Percentiles rank a stretch among this genome's conserved stretches.
These are phyloP conservation scores for Athrips mouffetella DNA, from an alignment of 2,888 invertebrate species.

Conservation along the genomic window DNA sequence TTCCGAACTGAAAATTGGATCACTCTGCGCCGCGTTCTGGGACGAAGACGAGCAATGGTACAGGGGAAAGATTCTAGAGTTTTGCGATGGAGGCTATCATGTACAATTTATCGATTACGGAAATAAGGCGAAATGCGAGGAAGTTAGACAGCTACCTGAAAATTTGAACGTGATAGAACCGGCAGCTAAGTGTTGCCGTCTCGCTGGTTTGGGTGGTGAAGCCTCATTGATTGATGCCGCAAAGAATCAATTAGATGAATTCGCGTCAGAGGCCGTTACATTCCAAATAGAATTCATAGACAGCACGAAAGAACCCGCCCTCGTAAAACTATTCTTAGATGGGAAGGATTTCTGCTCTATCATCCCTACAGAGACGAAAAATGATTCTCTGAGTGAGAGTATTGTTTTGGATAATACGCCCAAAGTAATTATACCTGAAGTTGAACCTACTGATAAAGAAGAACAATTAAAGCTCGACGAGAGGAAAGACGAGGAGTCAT, in stretches of 20 bases:
- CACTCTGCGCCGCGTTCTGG: slow-evolving; percentile 82
- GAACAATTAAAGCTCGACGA: not conserved
- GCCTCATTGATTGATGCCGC: slow-evolving; percentile 58
- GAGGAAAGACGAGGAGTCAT: too few species aligned
- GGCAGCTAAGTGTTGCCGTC: slow-evolving; percentile 80
- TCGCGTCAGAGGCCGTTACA: slow-evolving; percentile 51
- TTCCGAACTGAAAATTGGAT: slow-evolving; percentile 76
- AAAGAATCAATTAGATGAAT: slow-evolving; percentile 54
- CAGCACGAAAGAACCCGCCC: slow-evolving; percentile 75
- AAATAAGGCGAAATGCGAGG: slow-evolving; percentile 80
- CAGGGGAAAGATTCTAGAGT: slow-evolving; percentile 80
- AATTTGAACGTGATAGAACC: slow-evolving; percentile 77
- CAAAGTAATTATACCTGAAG: not conserved
- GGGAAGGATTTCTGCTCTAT: slow-evolving; percentile 57
- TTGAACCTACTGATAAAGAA: not conserved
- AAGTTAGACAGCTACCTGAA: slow-evolving; percentile 79
- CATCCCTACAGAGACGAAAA: not conserved
- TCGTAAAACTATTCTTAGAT: slow-evolving; percentile 78
- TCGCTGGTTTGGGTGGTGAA: slow-evolving; percentile 69
- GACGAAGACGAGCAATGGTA: slow-evolving; percentile 83
- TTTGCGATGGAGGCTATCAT: slow-evolving; percentile 73
- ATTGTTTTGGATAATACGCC: not conserved
- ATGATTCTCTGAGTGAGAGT: not conserved
- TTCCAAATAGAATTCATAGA: slow-evolving; percentile 81
- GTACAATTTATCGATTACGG: slow-evolving; percentile 85